Conservation (phyloP, 2,113 vertebrate genomes). For the Indri indri region DNA sequence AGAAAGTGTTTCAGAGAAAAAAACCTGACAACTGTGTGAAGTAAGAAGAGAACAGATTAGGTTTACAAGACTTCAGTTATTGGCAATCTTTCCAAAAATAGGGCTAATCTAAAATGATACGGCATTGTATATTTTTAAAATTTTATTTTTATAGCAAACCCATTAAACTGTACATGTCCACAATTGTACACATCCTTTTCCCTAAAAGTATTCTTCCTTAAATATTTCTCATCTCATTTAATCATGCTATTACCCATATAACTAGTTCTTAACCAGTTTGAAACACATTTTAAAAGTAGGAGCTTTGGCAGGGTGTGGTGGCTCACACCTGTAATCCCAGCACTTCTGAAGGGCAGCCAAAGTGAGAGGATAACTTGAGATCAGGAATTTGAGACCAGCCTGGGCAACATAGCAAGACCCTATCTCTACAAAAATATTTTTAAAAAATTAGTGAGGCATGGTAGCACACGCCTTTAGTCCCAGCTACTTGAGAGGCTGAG, state of each 20-base stretch:
- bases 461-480: no score
- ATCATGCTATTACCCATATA: background rate
- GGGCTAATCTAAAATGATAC: background rate
- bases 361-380: no score
- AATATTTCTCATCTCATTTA: background rate
- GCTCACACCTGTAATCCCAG: no score
- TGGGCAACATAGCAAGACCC: no score
- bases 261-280: background rate
- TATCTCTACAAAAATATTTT: no score
- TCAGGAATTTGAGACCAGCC: no score
- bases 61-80: background rate
- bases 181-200: background rate
- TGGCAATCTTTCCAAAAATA: background rate
- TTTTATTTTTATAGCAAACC: background rate
- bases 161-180: background rate
- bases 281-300: background rate
- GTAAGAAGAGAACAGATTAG: background rate
- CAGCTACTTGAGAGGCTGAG: no score
- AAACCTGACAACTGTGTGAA: background rate
- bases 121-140: background rate
- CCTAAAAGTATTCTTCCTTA: background rate
- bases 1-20: background rate
- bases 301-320: no score
- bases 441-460: no score
- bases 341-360: no score